phyloP scores from a whole-genome alignment of 1,140 invertebrate genomes.

The Conopomorpha cramerella region DNA sequence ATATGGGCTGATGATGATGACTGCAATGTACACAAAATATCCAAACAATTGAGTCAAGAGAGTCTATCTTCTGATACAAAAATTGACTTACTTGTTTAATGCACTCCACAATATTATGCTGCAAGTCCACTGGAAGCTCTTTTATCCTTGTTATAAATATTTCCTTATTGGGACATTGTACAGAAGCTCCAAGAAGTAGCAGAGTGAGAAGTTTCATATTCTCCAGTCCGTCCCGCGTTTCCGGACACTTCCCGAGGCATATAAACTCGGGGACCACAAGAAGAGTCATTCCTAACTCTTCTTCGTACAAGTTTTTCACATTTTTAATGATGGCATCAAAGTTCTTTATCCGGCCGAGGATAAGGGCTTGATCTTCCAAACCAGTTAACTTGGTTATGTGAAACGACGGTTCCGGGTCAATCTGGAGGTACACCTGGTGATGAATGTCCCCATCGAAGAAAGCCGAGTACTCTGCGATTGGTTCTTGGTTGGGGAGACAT shows the following conservation, averaged over 20 bases:
- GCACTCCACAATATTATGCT: slow-evolving; percentile 89
- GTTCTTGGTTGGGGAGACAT: slow-evolving; percentile 77
- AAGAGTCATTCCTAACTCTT: slow-evolving; percentile 84
- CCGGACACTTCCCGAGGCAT: slow-evolving; percentile 73
- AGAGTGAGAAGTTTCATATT: slow-evolving; percentile 86
- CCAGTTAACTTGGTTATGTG: slow-evolving; percentile 67
- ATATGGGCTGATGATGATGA: too few species aligned
- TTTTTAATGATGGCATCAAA: slow-evolving; percentile 70
- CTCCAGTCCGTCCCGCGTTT: slow-evolving; percentile 68
- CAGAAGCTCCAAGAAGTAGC: slow-evolving; percentile 91
- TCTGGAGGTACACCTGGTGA: slow-evolving; percentile 84
- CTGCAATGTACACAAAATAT: too few species aligned
- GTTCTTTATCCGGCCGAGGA: slow-evolving; percentile 66
- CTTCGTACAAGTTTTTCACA: slow-evolving; percentile 68
- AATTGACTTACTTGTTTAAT: slow-evolving; percentile 94
- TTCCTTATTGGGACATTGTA: slow-evolving; percentile 94
- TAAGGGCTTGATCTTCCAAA: slow-evolving; percentile 56
- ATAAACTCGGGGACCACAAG: slow-evolving; percentile 81
- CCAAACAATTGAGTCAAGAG: too few species aligned
- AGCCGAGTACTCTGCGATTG: slow-evolving; percentile 75
- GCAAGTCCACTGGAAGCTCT: slow-evolving; percentile 79
- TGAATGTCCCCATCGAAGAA: slow-evolving; percentile 82
- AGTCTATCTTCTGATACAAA: too few species aligned
- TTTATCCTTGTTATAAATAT: slow-evolving; percentile 90
- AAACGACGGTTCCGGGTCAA: slow-evolving; percentile 69